Conservation (phyloP, 2,888 invertebrate species). For the Apotomis betuletana region DNA sequence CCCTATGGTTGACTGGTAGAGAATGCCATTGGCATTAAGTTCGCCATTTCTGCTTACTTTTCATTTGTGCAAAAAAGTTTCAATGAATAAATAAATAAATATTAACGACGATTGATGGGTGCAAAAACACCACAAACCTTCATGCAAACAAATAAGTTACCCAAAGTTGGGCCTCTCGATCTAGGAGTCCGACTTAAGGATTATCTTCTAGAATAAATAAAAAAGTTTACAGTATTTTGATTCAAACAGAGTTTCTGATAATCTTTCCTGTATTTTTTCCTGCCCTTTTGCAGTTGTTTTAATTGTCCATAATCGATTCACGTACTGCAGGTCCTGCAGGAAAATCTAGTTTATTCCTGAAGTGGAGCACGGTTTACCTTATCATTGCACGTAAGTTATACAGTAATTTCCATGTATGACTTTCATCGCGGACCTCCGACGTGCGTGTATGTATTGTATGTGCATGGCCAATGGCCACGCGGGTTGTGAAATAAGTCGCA, state of each 20-base stretch:
- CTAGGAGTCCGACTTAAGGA: no score
- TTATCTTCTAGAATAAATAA: no score
- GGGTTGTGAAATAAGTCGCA: constrained; percentile 71
- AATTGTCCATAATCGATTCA: constrained; percentile 2
- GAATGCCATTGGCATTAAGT: no score
- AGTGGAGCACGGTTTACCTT: constrained; percentile 4
- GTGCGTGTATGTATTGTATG: not conserved
- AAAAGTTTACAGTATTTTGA: no score
- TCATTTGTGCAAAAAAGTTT: no score
- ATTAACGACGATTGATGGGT: no score
- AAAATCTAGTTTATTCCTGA: constrained; percentile 31
- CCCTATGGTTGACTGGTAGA: no score
- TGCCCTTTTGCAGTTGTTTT: constrained; percentile 5
- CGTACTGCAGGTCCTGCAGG: constrained; percentile 14
- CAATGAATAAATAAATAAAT: no score
- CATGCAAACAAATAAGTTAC: no score
- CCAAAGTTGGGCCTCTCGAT: no score
- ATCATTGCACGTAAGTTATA: constrained; percentile 17
- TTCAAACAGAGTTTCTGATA: not conserved
- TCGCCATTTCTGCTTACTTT: no score
- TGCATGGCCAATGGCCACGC: constrained; percentile 18
- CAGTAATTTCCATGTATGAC: constrained; percentile 42
- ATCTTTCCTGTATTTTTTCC: constrained; percentile 17
- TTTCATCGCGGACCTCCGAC: constrained; percentile 42
- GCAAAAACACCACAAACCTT: no score